Base-by-base conservation (phyloP, 2,888 invertebrate genomes). In the Papilio gigon region DNA sequence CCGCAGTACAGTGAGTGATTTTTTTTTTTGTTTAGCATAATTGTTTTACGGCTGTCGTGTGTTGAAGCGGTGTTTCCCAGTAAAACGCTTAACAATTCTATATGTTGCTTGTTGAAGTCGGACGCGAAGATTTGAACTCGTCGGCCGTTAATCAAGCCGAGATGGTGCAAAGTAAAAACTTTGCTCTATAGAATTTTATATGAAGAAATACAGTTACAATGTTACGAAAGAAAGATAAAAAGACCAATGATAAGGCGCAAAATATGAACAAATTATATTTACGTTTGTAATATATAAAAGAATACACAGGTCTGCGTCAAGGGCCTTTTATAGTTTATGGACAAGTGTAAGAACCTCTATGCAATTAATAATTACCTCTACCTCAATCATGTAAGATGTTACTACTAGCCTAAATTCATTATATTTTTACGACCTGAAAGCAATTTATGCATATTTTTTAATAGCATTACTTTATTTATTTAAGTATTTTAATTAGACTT, bases 1-100 rank as follows among this genome's bases (percentile, higher is more conserved):
- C 50, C 25, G 60, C 60, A 27, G 40, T 25, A 11, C 47, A n/a
- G 47, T 33, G 40, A 61, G 37, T 61, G 12, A 42, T 22, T 58
- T 14, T 35, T 35, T 37, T 66, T 44, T 44, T 27, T n/a, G 22
- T 33, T 58, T 63, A 58, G 42, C 37, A 37, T 59, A 37, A 59
- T 60, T 47, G 40, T 65, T 59, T 59, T 44, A 44, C 35, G 20
- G 14, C 27, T 3, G 53, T 17, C 30, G 53, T 61, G 50, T 5
- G 50, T 27, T 30, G 20, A 50, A 40, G 66, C 37, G 25, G n/a
- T 60, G 25, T 35, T 61, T 61, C 30, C 17, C 61, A 9, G 22
- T 61, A 37, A 47, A 61, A 67, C 4, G 8, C 27, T 37, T 40
- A n/a, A 53, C 25, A 50, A 17, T 27, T 12, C 17, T 27, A 35